phyloP scores from a whole-genome alignment of 2,113 vertebrate genomes.

The Etheostoma spectabile region DNA sequence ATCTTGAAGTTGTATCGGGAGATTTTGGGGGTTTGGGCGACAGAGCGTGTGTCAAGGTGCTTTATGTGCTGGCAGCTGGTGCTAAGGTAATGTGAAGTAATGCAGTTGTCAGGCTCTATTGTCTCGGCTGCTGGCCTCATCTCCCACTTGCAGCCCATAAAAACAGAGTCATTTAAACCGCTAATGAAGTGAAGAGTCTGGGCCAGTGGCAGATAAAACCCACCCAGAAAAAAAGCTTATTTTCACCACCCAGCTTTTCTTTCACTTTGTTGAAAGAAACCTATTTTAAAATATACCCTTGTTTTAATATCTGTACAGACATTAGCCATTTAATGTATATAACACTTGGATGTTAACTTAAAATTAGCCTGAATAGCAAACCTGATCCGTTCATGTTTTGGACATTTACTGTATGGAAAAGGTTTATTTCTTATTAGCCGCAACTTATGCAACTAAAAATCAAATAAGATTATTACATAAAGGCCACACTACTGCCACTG shows the following conservation, averaged over 20 bases:
- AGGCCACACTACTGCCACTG: too few relatives aligned
- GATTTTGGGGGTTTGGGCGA: slow-evolving; percentile 21
- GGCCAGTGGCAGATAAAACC: slow-evolving; percentile 72
- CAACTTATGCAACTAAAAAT: background rate
- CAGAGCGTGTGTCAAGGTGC: slow-evolving; percentile 50
- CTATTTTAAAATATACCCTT: background rate
- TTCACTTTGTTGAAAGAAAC: slow-evolving; percentile 40
- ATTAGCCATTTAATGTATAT: background rate
- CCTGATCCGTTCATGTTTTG: background rate
- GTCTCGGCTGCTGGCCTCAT: slow-evolving; percentile 73
- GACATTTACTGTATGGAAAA: background rate
- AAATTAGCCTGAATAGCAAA: background rate
- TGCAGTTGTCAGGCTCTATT: slow-evolving; percentile 78
- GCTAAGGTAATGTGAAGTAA: slow-evolving; percentile 79
- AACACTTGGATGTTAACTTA: background rate
- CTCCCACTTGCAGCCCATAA: slow-evolving; percentile 76
- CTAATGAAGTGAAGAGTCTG: slow-evolving; percentile 81
- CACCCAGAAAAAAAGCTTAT: slow-evolving; percentile 36
- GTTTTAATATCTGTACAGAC: background rate
- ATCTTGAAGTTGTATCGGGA: slow-evolving; percentile 15
- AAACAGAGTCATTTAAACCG: slow-evolving; percentile 74
- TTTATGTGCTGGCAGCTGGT: slow-evolving; percentile 77
- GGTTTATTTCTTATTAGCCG: background rate
- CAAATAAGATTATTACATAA: too few relatives aligned
- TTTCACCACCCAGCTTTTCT: slow-evolving; percentile 41